A percentile compares a stretch with the other conserved stretches of the same genome.
Evolutionary conservation across 2,797 vertebrate genomes (phyloP).

Genomic region (Gallinago solitaria): DNA sequence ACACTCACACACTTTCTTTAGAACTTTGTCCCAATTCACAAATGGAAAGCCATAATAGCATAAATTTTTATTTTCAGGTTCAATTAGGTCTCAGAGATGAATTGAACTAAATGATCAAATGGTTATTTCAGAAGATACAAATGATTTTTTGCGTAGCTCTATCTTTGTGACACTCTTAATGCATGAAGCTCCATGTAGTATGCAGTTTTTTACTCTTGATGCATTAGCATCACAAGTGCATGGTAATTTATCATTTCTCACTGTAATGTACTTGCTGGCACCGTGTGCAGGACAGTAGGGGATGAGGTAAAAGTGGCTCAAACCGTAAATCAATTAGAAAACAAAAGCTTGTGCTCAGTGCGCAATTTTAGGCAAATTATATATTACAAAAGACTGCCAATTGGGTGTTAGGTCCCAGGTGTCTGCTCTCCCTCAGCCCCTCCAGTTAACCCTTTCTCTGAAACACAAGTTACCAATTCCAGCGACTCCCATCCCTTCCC

Average conservation of each 20-base stretch:
- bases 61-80: constrained; percentile 59
- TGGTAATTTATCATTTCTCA: constrained; percentile 85
- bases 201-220: constrained; percentile 71
- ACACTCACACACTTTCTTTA: not conserved
- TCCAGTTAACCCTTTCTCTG: constrained; percentile 65
- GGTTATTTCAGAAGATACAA: constrained; percentile 51
- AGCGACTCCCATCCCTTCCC: not conserved
- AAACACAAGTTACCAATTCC: not conserved
- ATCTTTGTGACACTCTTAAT: constrained; percentile 33
- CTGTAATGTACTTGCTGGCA: constrained; percentile 83
- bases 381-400: constrained; percentile 81
- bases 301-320: constrained; percentile 80
- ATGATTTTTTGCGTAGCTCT: constrained; percentile 24
- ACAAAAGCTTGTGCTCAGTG: constrained; percentile 83
- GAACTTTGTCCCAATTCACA: constrained; percentile 52
- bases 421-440: constrained; percentile 38
- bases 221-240: constrained; percentile 83
- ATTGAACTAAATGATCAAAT: constrained; percentile 61
- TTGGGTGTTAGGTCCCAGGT: constrained; percentile 78
- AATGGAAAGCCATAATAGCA: constrained; percentile 47
- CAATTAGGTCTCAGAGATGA: constrained; percentile 60
- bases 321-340: constrained; percentile 88
- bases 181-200: constrained; percentile 52
- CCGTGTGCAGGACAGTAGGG: constrained; percentile 75
- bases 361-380: constrained; percentile 83